A percentile compares a stretch with the other conserved stretches of the same genome.
Evolutionary conservation across 2,888 invertebrate genomes (phyloP).

Genomic region (Drosophila stalkeri): DNA sequence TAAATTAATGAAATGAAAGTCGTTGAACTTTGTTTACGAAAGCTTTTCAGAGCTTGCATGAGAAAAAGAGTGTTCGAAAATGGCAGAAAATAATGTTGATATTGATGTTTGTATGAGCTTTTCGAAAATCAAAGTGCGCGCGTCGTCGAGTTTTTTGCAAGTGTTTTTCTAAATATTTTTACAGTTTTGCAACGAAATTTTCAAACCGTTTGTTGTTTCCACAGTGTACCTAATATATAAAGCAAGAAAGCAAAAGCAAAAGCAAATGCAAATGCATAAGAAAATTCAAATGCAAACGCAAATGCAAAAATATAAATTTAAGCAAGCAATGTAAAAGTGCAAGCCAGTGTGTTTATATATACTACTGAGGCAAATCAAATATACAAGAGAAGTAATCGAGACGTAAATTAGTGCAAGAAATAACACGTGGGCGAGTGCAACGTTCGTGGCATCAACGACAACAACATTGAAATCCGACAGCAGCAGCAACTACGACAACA

Average conservation of each 20-base stretch:
- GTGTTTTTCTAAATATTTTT: slow-evolving; percentile 80
- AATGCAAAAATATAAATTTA: slow-evolving; percentile 45
- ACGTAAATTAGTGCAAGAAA: slow-evolving; percentile 49
- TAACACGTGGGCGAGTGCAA: slow-evolving; percentile 60
- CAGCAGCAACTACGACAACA: slow-evolving; percentile 43
- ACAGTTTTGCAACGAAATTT: slow-evolving; percentile 70
- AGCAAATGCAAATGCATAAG: slow-evolving; percentile 33
- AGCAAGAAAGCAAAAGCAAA: slow-evolving; percentile 47
- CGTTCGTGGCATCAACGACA: slow-evolving; percentile 60
- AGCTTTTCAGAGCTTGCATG: slow-evolving; percentile 28
- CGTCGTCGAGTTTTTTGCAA: slow-evolving; percentile 78
- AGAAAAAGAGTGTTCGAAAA: slow-evolving; percentile 76
- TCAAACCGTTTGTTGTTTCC: slow-evolving; percentile 59
- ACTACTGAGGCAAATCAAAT: slow-evolving; percentile 34
- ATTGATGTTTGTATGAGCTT: slow-evolving; percentile 35
- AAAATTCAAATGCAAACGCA: slow-evolving; percentile 12
- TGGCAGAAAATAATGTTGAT: slow-evolving; percentile 39
- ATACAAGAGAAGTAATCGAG: slow-evolving; percentile 25
- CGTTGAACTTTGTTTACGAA: slow-evolving; percentile 63
- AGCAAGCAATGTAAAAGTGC: slow-evolving; percentile 57
- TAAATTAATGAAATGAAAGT: slow-evolving; percentile 50
- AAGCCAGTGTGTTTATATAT: slow-evolving; percentile 48
- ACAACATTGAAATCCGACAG: slow-evolving; percentile 24
- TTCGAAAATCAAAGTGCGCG: slow-evolving; percentile 64
- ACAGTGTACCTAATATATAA: slow-evolving; percentile 54